These are phyloP conservation scores for Donacobius atricapilla DNA, from an alignment of 2,113 vertebrate species.

Conservation along the genomic window DNA sequence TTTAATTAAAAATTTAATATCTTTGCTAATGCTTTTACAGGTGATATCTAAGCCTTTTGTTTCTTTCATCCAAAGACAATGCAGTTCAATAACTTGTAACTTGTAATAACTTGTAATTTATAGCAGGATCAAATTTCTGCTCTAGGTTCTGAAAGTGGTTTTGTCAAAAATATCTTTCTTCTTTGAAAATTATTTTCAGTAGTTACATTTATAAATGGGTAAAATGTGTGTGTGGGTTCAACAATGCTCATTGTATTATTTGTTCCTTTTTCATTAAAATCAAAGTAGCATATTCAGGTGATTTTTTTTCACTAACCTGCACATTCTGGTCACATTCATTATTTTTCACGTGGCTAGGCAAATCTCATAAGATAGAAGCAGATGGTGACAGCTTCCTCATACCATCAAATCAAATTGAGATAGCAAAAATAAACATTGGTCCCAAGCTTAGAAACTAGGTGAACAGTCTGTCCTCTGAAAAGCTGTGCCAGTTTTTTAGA, in stretches of 20 bases:
- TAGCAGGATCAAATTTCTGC: background rate
- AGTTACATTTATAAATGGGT: background rate
- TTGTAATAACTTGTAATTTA: background rate
- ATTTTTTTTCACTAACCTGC: background rate
- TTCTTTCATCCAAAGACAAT: background rate
- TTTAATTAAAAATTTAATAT: background rate
- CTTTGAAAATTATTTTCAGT: background rate
- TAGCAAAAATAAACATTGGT: conserved; percentile 32
- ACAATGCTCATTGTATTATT: background rate
- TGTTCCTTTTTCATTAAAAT: background rate
- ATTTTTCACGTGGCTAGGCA: conserved; percentile 2
- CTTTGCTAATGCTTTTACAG: background rate
- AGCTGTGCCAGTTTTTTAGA: background rate
- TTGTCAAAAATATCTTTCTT: background rate
- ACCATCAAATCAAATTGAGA: conserved; percentile 46
- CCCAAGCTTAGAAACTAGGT: conserved; percentile 10
- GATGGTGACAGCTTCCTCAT: conserved; percentile 20
- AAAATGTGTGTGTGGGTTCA: background rate
- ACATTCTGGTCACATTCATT: conserved; percentile 8
- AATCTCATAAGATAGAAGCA: conserved; percentile 43
- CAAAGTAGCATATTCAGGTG: background rate
- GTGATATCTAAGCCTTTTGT: background rate
- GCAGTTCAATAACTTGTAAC: background rate
- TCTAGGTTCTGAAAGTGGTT: background rate
- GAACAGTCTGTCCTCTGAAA: conserved; percentile 1